Base-by-base conservation (phyloP, 1,140 invertebrate genomes). In the Cotesia chilonis region DNA sequence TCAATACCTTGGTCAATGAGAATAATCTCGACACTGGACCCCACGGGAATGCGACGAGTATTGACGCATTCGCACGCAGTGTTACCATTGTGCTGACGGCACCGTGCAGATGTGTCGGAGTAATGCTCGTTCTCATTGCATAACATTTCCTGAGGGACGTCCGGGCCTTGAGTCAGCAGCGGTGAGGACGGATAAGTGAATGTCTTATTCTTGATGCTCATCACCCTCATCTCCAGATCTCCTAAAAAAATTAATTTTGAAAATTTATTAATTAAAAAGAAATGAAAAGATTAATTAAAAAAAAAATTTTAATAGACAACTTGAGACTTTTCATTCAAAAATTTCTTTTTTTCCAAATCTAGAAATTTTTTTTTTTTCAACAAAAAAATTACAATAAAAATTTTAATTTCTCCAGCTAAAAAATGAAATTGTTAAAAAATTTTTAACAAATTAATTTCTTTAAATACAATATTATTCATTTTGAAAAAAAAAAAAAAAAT, bases 131-230 rank as follows among this genome's bases (percentile, higher is more conserved):
- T 74, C 0, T 80, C 75, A 76, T 63, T 83, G 74, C 92, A 92
- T 28, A 90, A 79, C 17, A 88, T 83, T 55, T 85, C 85, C 2
- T 85, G 75, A 1, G 88, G 80, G 1, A 92, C 86, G 72, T 92
- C 90, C 12, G 77, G 73, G 0, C 83, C 82, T 76, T 93, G 91
- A 2, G 91, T 91, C 64, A 93, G 82, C 28, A 93, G 77, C 0
- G 92, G 92, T 0, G 92, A 92, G 1, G 92, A 89, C 1, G 92
- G 92, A 76, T 90, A 92, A 64, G 89, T 90, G 80, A 93, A 92
- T 6, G 91, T 90, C 12, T 90, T 87, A 37, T 92, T 92, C 78
- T 92, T 90, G 2, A 92, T 88, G 71, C 84, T 85, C 70, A 88
- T 84, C 20, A 87, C 76, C 74, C 81, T 82, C 12, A 76, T 81